Percentiles rank a stretch among this genome's conserved stretches.
Conservation (phyloP, 2,797 vertebrate genomes). For the Eulemur albifrons region DNA sequence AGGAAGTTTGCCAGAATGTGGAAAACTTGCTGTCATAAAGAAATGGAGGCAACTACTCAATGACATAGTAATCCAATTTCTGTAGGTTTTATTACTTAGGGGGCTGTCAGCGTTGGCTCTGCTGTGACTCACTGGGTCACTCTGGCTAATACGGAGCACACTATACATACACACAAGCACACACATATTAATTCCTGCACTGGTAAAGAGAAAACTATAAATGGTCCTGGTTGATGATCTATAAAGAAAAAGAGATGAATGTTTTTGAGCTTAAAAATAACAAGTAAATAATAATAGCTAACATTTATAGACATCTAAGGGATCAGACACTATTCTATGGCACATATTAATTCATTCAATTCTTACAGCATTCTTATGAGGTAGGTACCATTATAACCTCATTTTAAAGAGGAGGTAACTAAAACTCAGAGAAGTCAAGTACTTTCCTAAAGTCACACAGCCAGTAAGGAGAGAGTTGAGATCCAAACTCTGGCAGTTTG, state of each 20-base stretch:
- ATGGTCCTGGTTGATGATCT: background rate
- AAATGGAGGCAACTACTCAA: constrained; percentile 34
- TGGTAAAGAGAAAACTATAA: background rate
- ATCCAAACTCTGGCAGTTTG: background rate
- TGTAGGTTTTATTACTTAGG: constrained; percentile 17
- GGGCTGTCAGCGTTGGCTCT: background rate
- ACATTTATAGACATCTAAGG: background rate
- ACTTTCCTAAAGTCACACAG: background rate
- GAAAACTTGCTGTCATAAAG: constrained; percentile 41
- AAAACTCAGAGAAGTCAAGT: background rate
- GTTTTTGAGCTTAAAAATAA: background rate
- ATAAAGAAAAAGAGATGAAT: background rate
- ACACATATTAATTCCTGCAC: background rate
- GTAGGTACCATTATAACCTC: background rate
- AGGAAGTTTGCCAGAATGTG: background rate
- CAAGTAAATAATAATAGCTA: background rate
- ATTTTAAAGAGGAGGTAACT: constrained; percentile 31
- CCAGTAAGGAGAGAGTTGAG: background rate
- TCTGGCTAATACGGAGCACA: background rate
- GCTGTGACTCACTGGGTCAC: background rate
- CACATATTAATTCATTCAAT: background rate
- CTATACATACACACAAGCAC: background rate
- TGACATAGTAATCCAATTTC: constrained; percentile 33
- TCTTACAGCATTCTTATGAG: background rate
- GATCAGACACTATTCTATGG: background rate